phyloP scores from a whole-genome alignment of 64 coral and sea anemone genomes.

The Orbicella faveolata region DNA sequence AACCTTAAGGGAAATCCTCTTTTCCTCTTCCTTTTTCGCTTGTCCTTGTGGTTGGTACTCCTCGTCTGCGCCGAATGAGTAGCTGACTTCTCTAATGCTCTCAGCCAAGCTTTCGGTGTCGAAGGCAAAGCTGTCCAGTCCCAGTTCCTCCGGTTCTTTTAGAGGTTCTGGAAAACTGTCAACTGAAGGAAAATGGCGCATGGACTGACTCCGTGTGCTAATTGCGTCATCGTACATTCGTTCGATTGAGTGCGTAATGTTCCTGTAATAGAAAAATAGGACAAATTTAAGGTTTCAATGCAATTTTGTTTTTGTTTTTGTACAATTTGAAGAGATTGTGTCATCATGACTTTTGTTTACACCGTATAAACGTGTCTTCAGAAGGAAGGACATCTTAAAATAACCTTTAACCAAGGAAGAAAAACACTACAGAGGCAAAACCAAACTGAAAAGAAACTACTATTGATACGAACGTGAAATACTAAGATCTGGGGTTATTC shows the following conservation, averaged over 20 bases:
- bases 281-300: neutral
- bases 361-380: neutral
- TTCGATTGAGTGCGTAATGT: neutral
- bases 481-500: too few species aligned
- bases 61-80: constrained; percentile 19
- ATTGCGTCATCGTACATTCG: constrained; percentile 2
- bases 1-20: neutral
- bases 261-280: neutral
- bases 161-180: constrained; percentile 15
- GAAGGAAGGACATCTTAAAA: too few species aligned
- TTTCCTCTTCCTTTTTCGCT: neutral
- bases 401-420: too few species aligned
- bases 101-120: constrained; percentile 32
- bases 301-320: neutral
- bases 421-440: too few species aligned
- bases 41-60: neutral
- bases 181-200: neutral
- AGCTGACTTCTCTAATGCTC: constrained; percentile 8
- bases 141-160: constrained; percentile 5
- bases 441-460: too few species aligned
- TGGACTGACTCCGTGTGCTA: neutral
- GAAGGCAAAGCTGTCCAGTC: constrained; percentile 24
- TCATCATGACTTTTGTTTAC: neutral
- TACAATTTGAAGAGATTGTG: too few species aligned
- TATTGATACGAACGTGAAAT: too few species aligned